These are phyloP conservation scores for Myotis planiceps DNA, from an alignment of 2,797 vertebrate species.

Conservation along the genomic window DNA sequence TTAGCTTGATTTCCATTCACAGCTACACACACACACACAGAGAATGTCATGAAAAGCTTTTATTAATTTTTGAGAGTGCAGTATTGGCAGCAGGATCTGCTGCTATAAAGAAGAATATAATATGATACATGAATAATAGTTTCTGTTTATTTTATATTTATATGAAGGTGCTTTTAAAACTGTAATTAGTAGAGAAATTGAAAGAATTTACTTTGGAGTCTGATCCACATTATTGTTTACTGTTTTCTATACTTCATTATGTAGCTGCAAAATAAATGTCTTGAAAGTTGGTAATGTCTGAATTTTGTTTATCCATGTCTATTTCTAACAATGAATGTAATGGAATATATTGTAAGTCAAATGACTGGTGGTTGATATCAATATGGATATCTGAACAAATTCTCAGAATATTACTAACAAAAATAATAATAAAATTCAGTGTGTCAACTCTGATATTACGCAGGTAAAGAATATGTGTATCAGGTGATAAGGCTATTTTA, in stretches of 20 bases:
- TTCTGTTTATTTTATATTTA: background rate
- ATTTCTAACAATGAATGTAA: background rate
- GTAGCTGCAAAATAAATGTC: background rate
- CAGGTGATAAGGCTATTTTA: background rate
- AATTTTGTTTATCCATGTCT: background rate
- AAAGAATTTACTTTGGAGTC: constrained; percentile 9
- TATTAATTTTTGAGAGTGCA: background rate
- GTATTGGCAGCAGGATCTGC: background rate
- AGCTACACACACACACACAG: background rate
- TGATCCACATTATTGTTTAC: background rate
- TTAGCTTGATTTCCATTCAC: background rate
- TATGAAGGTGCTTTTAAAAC: background rate
- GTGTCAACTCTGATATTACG: background rate
- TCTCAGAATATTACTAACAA: background rate
- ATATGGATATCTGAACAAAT: background rate
- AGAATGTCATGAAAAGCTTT: background rate
- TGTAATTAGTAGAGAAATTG: background rate
- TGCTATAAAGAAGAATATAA: background rate
- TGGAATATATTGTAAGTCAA: background rate
- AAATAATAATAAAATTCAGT: background rate
- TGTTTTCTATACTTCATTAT: background rate
- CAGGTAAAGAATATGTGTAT: background rate
- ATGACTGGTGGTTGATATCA: background rate
- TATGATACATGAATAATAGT: background rate
- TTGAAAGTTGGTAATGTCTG: background rate